Base-by-base conservation (phyloP, 2,797 vertebrate genomes). In the Uromys caudimaculatus region DNA sequence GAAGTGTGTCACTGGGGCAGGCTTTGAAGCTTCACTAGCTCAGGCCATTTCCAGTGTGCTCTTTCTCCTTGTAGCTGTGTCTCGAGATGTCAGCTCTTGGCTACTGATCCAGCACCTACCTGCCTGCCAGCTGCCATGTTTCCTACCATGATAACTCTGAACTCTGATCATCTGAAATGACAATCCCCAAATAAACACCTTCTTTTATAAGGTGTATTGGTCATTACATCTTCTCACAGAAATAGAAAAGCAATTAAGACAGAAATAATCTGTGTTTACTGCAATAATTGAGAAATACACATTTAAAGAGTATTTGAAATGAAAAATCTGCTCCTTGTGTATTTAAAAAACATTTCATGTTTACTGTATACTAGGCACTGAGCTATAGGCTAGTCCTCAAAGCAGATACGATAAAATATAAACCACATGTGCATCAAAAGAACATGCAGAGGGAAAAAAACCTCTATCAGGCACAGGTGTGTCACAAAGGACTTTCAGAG, bases 301-400 rank as follows among this genome's bases (percentile, higher is more conserved):
- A n/a, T 73, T 92, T 96, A 47, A 69, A 38, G 47, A 87, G n/a
- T 58, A 58, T 38, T 38, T 71, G 13, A 38, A 67, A 58, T 76
- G 38, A 94, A 35, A 93, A 82, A 89, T 32, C 6, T 91, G 9
- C 75, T 21, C 93, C 13, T 83, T 14, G 6, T 58, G 3, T 83
- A 77, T 38, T 86, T 50, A 82, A 93, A 96, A 81, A 86, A 41
- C 35, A 67, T 50, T 84, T 89, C 67, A 73, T 41, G 35, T 77
- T 23, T 94, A 52, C 52, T 12, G 1, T 77, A 4, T 82, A 38
- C 29, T 56, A 19, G 19, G 4, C 2, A 60, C 44, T 87, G 16
- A 54, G 17, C 16, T 73, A 88, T 29, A 54, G 14, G 13, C 27
- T 89, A 24, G 47, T 73, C 58, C 52, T 64, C 83, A 83, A 95